Evolutionary conservation across 53 echinoderm and acorn worm genomes (phyloP), one percentile per base, ranked within the genome.

Genomic region (Temnopleurus reevesii): DNA sequence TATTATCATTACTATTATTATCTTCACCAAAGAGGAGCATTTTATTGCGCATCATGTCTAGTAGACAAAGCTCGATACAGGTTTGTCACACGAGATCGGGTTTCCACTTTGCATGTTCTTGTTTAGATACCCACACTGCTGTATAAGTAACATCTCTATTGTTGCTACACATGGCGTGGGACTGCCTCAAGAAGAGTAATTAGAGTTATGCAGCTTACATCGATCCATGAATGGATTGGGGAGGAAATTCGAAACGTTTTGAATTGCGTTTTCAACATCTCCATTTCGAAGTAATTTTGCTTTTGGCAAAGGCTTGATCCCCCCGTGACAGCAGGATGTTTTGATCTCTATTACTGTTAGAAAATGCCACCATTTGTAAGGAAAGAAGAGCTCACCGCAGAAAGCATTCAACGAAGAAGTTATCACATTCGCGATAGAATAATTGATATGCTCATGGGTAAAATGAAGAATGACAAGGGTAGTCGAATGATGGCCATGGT

Each of bases 121-220:
- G n/a, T n/a, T n/a, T n/a, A n/a, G n/a, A n/a, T n/a, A n/a, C n/a
- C n/a, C n/a, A n/a, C n/a, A n/a, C n/a, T n/a, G n/a, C n/a, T n/a
- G n/a, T n/a, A n/a, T n/a, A n/a, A n/a, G n/a, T n/a, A n/a, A n/a
- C n/a, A n/a, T n/a, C n/a, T n/a, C n/a, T n/a, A n/a, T n/a, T n/a
- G n/a, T n/a, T n/a, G n/a, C 58, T 26, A 58, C 58, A 23, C 6
- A 58, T 58, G 25, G 33, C 5, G 63, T 30, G 33, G 35, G 41
- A 71, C 2, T 10, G 38, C 71, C 71, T 71, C 9, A 38, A 27
- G 71, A 19, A 41, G 41, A 71, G 17, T 18, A 71, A 71, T 71
- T 71, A 71, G 21, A n/a, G 71, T 71, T 71, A 63, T 71, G 71
- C 2, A n/a, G 71, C 71, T 43, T 63, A 31, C 71, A 71, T 71